Conservation (phyloP, 2,888 invertebrate genomes). For the Trichacis sp. region DNA sequence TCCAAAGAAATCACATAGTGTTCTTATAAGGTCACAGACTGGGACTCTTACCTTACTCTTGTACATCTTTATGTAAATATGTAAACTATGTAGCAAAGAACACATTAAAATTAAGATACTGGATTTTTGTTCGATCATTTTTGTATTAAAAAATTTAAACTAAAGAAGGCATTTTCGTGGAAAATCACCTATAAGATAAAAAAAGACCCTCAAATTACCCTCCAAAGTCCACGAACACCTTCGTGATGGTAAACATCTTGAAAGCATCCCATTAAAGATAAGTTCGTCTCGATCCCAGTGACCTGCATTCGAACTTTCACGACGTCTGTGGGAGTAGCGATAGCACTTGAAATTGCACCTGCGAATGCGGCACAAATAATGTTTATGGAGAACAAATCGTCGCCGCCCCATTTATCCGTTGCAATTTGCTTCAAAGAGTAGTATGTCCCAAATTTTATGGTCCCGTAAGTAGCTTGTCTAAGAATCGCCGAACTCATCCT, state of each 20-base stretch:
- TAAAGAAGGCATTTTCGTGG: too few relatives aligned
- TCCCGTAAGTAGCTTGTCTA: constrained; percentile 94
- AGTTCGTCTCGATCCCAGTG: constrained; percentile 66
- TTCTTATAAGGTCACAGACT: too few relatives aligned
- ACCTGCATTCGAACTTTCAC: constrained; percentile 96
- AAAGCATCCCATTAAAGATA: constrained; percentile 80
- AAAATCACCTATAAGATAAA: too few relatives aligned
- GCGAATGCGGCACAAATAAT: constrained; percentile 86
- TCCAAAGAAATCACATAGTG: too few relatives aligned
- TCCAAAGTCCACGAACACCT: constrained; percentile 89
- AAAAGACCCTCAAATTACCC: constrained; percentile 74
- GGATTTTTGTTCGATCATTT: too few relatives aligned
- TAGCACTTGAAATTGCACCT: constrained; percentile 92
- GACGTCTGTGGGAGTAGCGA: constrained; percentile 96
- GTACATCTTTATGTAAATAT: too few relatives aligned
- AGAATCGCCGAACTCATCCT: constrained; percentile 94
- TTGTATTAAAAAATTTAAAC: too few relatives aligned
- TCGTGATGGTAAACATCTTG: constrained; percentile 85
- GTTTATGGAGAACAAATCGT: constrained; percentile 71
- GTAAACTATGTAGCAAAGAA: too few relatives aligned
- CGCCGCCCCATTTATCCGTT: constrained; percentile 67
- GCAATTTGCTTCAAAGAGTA: constrained; percentile 84
- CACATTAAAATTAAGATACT: too few relatives aligned
- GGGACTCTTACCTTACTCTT: too few relatives aligned
- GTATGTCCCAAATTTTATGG: constrained; percentile 96